These are phyloP conservation scores for Hemitrygon akajei DNA, from an alignment of 2,797 vertebrate species.

Conservation along the genomic window DNA sequence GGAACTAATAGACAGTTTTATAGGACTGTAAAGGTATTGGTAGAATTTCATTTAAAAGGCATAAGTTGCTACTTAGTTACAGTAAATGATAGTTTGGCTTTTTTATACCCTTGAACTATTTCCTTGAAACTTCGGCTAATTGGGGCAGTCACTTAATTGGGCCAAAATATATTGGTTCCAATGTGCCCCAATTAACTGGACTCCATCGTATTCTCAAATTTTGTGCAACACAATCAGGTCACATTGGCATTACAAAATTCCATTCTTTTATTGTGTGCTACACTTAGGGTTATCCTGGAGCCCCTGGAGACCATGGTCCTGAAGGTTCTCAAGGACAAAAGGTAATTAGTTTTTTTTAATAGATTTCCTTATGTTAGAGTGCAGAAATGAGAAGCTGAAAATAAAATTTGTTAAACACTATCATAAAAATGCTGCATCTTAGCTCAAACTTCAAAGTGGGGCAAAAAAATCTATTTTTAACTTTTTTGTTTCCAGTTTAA, in stretches of 20 bases:
- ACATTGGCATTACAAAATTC: neutral
- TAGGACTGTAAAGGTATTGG: too few species aligned
- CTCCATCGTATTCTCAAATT: neutral
- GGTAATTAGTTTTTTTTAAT: conserved; percentile 54
- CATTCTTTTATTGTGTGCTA: neutral
- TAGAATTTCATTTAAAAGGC: too few species aligned
- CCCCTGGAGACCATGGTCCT: conserved; percentile 71
- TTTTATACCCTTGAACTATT: too few species aligned
- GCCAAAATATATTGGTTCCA: too few species aligned
- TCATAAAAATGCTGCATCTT: neutral
- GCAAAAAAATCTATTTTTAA: neutral
- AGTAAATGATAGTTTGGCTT: too few species aligned
- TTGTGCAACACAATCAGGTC: neutral
- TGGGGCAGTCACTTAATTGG: too few species aligned
- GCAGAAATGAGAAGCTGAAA: neutral
- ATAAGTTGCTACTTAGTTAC: too few species aligned
- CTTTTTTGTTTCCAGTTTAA: conserved; percentile 39
- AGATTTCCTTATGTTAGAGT: neutral
- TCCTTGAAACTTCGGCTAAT: too few species aligned
- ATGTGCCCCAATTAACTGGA: too few species aligned
- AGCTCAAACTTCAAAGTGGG: neutral
- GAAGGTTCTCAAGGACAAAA: conserved; percentile 76
- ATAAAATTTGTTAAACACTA: neutral
- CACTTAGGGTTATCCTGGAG: conserved; percentile 68
- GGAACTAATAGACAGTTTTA: too few species aligned